Evolutionary conservation across 2,113 vertebrate species (phyloP).

Genomic region (Xyrauchen texanus): DNA sequence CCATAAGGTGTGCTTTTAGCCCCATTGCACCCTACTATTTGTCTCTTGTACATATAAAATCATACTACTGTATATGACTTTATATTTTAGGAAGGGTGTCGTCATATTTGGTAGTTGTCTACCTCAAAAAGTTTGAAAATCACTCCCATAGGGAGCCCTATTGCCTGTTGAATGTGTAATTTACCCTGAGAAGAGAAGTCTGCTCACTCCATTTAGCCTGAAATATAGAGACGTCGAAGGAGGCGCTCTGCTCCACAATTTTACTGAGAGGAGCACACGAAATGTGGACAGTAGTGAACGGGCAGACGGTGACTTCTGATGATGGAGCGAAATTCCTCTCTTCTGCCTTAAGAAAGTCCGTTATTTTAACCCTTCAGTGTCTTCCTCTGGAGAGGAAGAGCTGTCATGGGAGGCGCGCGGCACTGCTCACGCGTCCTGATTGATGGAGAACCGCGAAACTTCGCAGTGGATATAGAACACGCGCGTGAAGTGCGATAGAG

Average conservation of each 20-base stretch:
- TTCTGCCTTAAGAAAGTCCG: not conserved
- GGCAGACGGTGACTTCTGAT: not conserved
- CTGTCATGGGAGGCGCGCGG: slow-evolving; percentile 10
- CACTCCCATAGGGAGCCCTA: too few species aligned
- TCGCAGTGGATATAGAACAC: slow-evolving; percentile 8
- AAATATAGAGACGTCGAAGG: slow-evolving; percentile 12
- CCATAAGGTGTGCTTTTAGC: too few species aligned
- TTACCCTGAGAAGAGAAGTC: too few species aligned
- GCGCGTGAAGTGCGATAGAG: too few species aligned
- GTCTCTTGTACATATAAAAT: too few species aligned
- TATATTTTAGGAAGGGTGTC: too few species aligned
- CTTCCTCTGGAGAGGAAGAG: not conserved
- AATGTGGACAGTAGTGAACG: slow-evolving; percentile 5
- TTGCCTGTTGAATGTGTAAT: too few species aligned
- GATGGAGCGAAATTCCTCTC: not conserved
- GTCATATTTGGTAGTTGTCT: too few species aligned
- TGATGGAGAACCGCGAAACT: slow-evolving; percentile 38
- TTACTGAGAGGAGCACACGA: not conserved
- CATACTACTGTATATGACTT: too few species aligned
- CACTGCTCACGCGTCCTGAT: slow-evolving; percentile 24
- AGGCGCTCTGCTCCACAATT: slow-evolving; percentile 31
- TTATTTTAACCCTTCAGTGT: not conserved
- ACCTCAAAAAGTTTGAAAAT: too few species aligned
- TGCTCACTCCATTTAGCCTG: not conserved
- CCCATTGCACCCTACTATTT: too few species aligned